phyloP scores from a whole-genome alignment of 2,888 invertebrate species.

The Caenorhabditis drosophilae region DNA sequence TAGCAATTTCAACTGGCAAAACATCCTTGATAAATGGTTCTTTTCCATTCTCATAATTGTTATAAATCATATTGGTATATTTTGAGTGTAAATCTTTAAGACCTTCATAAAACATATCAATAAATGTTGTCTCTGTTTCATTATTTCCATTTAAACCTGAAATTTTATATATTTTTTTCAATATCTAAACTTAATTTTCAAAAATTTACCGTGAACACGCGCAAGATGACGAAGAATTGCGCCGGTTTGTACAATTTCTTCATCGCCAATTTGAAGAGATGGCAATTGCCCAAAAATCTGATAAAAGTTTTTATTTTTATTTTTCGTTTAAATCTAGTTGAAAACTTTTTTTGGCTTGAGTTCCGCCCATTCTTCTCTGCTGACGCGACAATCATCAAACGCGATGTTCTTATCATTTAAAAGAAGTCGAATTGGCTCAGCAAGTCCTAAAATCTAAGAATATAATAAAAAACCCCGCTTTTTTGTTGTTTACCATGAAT shows the following conservation, averaged over 20 bases:
- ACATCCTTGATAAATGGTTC: conserved; percentile 43
- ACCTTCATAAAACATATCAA: conserved; percentile 55
- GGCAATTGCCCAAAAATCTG: conserved; percentile 58
- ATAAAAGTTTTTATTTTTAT: conserved; percentile 2
- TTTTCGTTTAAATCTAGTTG: neutral
- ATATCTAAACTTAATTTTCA: too few species aligned
- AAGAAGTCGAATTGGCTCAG: conserved; percentile 53
- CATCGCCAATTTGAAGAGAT: conserved; percentile 43
- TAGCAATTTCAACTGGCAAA: conserved; percentile 41
- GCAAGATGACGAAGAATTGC: conserved; percentile 58
- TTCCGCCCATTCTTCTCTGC: conserved; percentile 41
- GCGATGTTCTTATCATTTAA: conserved; percentile 49
- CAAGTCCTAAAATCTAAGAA: too few species aligned
- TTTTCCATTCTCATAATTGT: conserved; percentile 45
- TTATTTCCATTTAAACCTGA: conserved; percentile 48
- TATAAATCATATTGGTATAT: conserved; percentile 52
- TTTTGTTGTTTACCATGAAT: too few species aligned
- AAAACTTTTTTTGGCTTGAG: conserved; percentile 47
- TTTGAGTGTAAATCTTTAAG: conserved; percentile 50
- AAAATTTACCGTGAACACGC: conserved; percentile 41
- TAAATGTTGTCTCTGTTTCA: conserved; percentile 46
- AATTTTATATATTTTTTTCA: too few species aligned
- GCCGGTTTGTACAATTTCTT: conserved; percentile 53
- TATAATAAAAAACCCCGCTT: too few species aligned
- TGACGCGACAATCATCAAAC: conserved; percentile 47